Conservation (phyloP, 2,797 vertebrate genomes). For the Coluber constrictor region DNA sequence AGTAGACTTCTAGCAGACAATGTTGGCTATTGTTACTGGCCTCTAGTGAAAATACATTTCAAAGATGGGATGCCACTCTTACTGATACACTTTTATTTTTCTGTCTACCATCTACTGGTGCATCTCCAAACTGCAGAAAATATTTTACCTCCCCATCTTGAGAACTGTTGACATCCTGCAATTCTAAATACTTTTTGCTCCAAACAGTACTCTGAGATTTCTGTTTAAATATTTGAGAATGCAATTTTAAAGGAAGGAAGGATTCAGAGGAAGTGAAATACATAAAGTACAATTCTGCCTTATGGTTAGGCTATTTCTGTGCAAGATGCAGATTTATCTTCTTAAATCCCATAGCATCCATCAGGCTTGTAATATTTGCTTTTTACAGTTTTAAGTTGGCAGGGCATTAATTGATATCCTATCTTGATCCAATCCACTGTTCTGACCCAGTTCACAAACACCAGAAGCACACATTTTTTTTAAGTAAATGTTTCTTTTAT, state of each 20-base stretch:
- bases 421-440: background rate
- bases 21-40: too few species aligned
- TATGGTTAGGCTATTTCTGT: background rate
- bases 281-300: background rate
- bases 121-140: background rate
- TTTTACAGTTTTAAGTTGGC: background rate
- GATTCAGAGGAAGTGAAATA: background rate
- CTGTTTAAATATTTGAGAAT: background rate
- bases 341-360: background rate
- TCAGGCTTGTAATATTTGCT: background rate
- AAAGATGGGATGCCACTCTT: too few species aligned
- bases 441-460: too few species aligned
- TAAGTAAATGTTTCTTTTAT: too few species aligned
- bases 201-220: background rate
- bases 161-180: background rate
- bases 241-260: background rate
- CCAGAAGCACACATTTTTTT: too few species aligned
- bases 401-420: background rate
- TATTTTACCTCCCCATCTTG: background rate
- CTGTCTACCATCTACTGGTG: background rate
- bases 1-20: too few species aligned
- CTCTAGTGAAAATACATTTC: too few species aligned
- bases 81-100: too few species aligned
- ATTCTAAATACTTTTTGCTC: background rate
- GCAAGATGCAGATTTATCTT: background rate